Percentiles rank a stretch among this genome's conserved stretches.
phyloP scores from a whole-genome alignment of 2,888 invertebrate genomes.

The Coecobrya sp. region DNA sequence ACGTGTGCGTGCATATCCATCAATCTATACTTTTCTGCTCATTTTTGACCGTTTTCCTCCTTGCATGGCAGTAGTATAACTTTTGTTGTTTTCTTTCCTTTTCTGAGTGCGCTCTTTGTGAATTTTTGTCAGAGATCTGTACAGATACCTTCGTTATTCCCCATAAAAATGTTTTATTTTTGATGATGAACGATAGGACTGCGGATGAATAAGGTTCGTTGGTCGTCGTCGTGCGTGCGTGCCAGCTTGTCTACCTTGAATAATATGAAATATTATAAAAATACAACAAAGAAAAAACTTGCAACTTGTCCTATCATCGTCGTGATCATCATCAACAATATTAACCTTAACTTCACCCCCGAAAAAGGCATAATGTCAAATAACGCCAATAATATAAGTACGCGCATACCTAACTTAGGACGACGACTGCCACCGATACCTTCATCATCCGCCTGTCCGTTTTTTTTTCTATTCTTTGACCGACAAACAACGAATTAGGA shows the following conservation, averaged over 20 bases:
- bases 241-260: constrained; percentile 77
- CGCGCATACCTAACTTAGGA: not conserved
- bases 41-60: constrained; percentile 10
- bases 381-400: constrained; percentile 38
- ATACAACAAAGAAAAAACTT: constrained; percentile 66
- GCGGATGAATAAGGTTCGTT: not conserved
- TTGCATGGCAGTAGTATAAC: not conserved
- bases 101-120: not conserved
- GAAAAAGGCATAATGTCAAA: constrained; percentile 69
- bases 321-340: constrained; percentile 72
- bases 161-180: constrained; percentile 41
- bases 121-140: constrained; percentile 18
- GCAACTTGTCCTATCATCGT: constrained; percentile 80
- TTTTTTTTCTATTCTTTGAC: constrained; percentile 55
- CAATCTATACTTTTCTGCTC: not conserved
- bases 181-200: constrained; percentile 59
- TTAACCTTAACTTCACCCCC: constrained; percentile 69
- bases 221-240: constrained; percentile 59
- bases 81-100: constrained; percentile 20
- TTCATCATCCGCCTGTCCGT: constrained; percentile 44
- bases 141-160: constrained; percentile 1
- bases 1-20: not conserved
- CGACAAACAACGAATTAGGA: constrained; percentile 68
- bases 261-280: constrained; percentile 34
- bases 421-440: not conserved